Base-by-base conservation (phyloP, 2,797 vertebrate species). In the Echeneis naucrates region DNA sequence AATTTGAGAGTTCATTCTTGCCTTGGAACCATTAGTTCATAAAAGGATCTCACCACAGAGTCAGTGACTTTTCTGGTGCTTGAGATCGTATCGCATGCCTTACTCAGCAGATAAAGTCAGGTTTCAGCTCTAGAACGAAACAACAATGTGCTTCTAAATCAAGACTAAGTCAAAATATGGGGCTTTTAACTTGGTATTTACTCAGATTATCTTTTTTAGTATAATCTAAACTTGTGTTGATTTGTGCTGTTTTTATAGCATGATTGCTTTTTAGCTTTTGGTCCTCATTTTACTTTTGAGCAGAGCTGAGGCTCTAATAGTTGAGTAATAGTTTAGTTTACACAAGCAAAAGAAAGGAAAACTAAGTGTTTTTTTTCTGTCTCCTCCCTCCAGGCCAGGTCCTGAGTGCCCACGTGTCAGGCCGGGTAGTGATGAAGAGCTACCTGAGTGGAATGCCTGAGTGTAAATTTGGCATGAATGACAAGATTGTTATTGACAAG, bases 401-500 rank as follows among this genome's bases (percentile, higher is more conserved):
- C 73, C 93, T 99, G 84, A 99, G 98, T 0, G 98, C 98, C 27
- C 98, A 99, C 0, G 98, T 99, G 75, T 99, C 98, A 0, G 98
- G 98, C 75, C 95, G 98, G 42, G 98, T 99, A 13, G 98, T 99
- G 79, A 99, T 99, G 98, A 99, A 99, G 94, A 99, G 98, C 92
- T 99, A 99, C 60, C 94, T 99, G 90, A 99, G 97, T 5, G 98
- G 98, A 60, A 99, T 99, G 98, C 98, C 98, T 0, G 98, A 99
- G 84, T 99, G 98, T 94, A 99, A 99, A 86, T 99, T 99, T 68
- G 98, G 98, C 82, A 99, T 99, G 98, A 99, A 99, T 56, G 98
- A 99, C 94, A 99, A 99, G 93, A 99, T 99, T 44, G 97, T 99
- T 16, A 99, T 99, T 74, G 98, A 99, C 91, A 99, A 99, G 87